Conservation (phyloP, 30 jellyfish, hydroid and myxozoan species). For the Rhopilema esculentum region DNA sequence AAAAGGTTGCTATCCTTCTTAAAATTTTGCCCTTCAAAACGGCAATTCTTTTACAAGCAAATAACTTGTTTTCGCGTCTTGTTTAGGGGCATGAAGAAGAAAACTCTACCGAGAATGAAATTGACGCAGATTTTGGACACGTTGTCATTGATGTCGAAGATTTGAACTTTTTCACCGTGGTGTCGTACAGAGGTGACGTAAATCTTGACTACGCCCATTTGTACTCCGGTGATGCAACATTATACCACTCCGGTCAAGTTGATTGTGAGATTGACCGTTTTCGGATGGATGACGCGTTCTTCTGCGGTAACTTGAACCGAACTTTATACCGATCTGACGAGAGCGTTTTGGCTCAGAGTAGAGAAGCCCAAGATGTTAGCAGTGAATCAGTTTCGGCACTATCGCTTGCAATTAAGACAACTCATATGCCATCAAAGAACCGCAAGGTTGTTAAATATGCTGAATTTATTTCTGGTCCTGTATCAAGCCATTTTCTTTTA, state of each 20-base stretch:
- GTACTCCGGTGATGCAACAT: constrained; percentile 67
- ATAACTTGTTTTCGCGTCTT: not conserved
- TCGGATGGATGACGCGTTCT: constrained; percentile 81
- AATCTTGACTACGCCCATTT: constrained; percentile 68
- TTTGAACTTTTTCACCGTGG: constrained; percentile 76
- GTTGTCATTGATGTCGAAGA: constrained; percentile 75
- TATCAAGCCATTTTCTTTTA: too few relatives aligned
- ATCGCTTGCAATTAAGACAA: constrained; percentile 80
- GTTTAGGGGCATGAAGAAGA: constrained; percentile 34
- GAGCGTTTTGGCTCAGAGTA: constrained; percentile 55
- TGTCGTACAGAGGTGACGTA: constrained; percentile 88
- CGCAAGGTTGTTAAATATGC: constrained; percentile 43
- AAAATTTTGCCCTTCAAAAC: too few relatives aligned
- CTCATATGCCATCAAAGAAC: constrained; percentile 50
- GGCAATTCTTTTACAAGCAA: too few relatives aligned
- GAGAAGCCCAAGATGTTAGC: constrained; percentile 69
- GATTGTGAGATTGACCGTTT: constrained; percentile 36
- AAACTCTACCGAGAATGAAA: constrained; percentile 5
- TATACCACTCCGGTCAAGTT: constrained; percentile 62
- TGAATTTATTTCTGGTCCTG: too few relatives aligned
- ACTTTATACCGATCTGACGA: constrained; percentile 83
- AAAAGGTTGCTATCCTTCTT: too few relatives aligned
- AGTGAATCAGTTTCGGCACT: constrained; percentile 73
- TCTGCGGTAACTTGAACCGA: constrained; percentile 7
- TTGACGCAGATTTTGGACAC: constrained; percentile 67